These are phyloP conservation scores for Silurus meridionalis DNA, from an alignment of 2,113 vertebrate species.

Conservation along the genomic window DNA sequence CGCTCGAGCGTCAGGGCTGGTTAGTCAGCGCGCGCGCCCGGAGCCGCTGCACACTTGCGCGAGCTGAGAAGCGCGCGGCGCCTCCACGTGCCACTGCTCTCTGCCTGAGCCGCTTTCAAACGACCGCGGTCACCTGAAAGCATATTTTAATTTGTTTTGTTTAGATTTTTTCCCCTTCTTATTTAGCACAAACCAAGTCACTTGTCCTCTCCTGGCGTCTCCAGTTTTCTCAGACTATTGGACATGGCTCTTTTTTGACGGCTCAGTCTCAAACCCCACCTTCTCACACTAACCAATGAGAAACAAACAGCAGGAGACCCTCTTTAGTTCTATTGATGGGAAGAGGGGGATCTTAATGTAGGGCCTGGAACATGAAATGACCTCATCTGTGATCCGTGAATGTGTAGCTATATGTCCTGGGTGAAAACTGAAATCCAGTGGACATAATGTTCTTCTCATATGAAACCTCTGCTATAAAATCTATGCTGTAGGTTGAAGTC, in stretches of 20 bases:
- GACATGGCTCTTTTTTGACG: constrained; percentile 39
- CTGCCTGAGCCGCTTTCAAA: neutral
- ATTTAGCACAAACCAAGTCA: neutral
- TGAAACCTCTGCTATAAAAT: neutral
- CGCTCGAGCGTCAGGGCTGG: constrained; percentile 20
- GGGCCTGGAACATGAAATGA: constrained; percentile 8
- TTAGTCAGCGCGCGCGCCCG: constrained; percentile 33
- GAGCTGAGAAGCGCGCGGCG: constrained; percentile 25
- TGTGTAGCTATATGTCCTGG: neutral
- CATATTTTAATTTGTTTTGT: neutral
- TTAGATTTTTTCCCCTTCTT: neutral
- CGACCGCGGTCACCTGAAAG: neutral
- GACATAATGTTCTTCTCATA: neutral
- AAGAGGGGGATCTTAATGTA: constrained; percentile 33
- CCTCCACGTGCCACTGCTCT: constrained; percentile 46
- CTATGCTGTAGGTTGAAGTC: neutral
- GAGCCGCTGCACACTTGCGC: constrained; percentile 41
- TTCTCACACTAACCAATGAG: constrained; percentile 68
- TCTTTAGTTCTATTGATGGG: constrained; percentile 10
- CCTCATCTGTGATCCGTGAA: constrained; percentile 6
- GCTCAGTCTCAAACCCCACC: constrained; percentile 57
- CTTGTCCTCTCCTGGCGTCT: neutral
- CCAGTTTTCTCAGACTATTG: constrained; percentile 28
- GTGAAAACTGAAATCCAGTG: neutral
- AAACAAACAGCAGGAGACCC: constrained; percentile 41